Evolutionary conservation across 37 sponge, comb jelly and placozoan genomes (phyloP).

Genomic region (Spongilla lacustris): DNA sequence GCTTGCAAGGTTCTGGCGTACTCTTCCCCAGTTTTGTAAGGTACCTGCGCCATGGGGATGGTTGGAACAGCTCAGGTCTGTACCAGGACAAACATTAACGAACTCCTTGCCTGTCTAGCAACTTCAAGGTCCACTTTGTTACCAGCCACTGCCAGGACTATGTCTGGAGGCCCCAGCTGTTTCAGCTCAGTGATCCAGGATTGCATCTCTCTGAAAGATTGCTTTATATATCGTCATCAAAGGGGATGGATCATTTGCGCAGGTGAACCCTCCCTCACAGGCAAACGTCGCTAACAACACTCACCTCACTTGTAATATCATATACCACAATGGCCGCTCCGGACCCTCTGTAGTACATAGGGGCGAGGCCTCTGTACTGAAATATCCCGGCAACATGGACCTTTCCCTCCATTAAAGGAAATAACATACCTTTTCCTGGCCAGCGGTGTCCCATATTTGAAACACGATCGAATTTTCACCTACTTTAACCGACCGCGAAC

Average conservation of each 20-base stretch:
- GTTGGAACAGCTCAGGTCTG: neutral
- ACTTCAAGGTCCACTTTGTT: conserved; percentile 75
- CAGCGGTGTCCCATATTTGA: conserved; percentile 95
- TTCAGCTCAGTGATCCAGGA: conserved; percentile 78
- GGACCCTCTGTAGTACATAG: conserved; percentile 93
- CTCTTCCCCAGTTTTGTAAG: conserved; percentile 53
- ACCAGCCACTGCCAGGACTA: conserved; percentile 75
- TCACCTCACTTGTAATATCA: conserved; percentile 80
- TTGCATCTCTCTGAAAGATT: conserved; percentile 73
- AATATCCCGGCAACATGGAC: neutral
- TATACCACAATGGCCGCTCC: conserved; percentile 85
- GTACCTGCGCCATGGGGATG: conserved; percentile 38
- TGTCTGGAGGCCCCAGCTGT: conserved; percentile 60
- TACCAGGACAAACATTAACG: neutral
- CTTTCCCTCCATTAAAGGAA: neutral
- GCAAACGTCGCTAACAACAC: neutral
- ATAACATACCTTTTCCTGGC: conserved; percentile 84
- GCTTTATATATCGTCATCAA: neutral
- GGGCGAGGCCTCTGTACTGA: conserved; percentile 89
- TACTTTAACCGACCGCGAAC: conserved; percentile 69
- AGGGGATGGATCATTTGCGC: neutral
- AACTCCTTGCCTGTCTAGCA: conserved; percentile 43
- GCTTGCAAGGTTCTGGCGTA: conserved; percentile 67
- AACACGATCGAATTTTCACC: conserved; percentile 77
- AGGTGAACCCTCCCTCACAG: too few relatives aligned